A percentile compares a stretch with the other conserved stretches of the same genome.
These are phyloP conservation scores for Kryptolebias marmoratus DNA, from an alignment of 2,113 vertebrate species.

Conservation along the genomic window DNA sequence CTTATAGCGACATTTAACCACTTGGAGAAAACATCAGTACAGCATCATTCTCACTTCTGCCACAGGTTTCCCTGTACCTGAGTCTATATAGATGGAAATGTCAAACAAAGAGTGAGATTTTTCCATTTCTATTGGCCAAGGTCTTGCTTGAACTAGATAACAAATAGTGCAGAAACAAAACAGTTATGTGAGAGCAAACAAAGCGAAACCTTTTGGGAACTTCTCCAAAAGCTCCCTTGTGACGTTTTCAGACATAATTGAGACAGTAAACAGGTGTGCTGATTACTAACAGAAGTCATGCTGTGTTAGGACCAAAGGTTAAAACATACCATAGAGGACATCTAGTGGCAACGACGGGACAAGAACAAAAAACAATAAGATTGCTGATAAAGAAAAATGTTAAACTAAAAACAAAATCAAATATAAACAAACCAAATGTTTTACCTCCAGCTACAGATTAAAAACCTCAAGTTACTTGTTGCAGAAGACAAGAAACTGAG, in stretches of 20 bases:
- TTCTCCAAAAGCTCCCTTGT: not conserved
- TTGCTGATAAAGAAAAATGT: too few species aligned
- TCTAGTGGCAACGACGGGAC: too few species aligned
- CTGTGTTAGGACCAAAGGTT: too few species aligned
- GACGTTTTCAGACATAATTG: slow-evolving; percentile 7
- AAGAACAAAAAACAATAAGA: too few species aligned
- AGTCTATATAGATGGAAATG: slow-evolving; percentile 45
- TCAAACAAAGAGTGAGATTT: slow-evolving; percentile 32
- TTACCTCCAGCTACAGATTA: not conserved
- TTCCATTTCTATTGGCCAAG: not conserved
- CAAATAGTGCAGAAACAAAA: slow-evolving; percentile 5
- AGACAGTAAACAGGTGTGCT: too few species aligned
- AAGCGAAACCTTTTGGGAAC: slow-evolving; percentile 8
- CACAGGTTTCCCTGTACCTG: slow-evolving; percentile 11
- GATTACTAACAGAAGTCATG: too few species aligned
- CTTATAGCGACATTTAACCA: slow-evolving; percentile 55
- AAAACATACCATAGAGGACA: too few species aligned
- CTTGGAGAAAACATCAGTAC: slow-evolving; percentile 52
- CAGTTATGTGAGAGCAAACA: not conserved
- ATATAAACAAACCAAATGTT: too few species aligned
- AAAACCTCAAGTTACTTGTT: slow-evolving; percentile 18
- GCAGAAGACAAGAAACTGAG: slow-evolving; percentile 5
- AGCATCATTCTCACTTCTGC: slow-evolving; percentile 3
- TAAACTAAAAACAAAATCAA: too few species aligned
- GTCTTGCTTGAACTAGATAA: slow-evolving; percentile 11